Evolutionary conservation across 2,888 invertebrate species (phyloP), one percentile per base, ranked within the genome.

Genomic region (Zhuqinia jingwanae): DNA sequence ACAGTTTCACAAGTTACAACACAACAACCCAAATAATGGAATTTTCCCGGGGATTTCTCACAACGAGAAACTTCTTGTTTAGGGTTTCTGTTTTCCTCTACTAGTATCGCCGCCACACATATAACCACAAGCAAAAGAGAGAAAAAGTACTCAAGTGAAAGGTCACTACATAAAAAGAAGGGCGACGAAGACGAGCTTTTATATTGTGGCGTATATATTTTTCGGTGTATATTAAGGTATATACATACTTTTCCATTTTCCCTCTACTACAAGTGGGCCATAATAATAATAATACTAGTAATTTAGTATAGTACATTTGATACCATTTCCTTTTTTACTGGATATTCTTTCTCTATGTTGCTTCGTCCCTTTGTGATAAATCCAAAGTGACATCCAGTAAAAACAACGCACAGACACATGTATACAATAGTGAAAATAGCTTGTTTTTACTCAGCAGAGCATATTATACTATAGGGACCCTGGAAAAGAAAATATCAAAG

Each of bases 331-430:
- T n/a, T 20, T 70, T n/a, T 20, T 70, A 20, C 50, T 25, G 70
- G 13, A 25, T 25, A 47, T 15, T 17, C n/a, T n/a, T n/a, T n/a
- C n/a, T n/a, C n/a, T 2, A 47, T 45, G 56, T 70, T 83, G 50
- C 47, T 50, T 83, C 83, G 83, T 65, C 65, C 76, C 76, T 70
- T 76, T 83, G 83, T 77, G 77, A 83, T 83, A 83, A 83, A 83
- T 83, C 53, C 75, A 83, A 36, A 50, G 83, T 83, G 83, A 83
- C 83, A 83, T 56, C 22, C 2, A 42, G 36, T 65, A 63, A 65
- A 50, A 65, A 42, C 65, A 65, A 42, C n/a, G n/a, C 17, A 30
- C 6, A 36, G 36, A 65, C 17, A 65, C 30, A 13, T n/a, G 50
- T 50, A 50, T n/a, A 65, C 65, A 36, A 42, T 8, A 65, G 27